Conservation (phyloP, 1,140 invertebrate genomes). For the Diorhabda elongata region DNA sequence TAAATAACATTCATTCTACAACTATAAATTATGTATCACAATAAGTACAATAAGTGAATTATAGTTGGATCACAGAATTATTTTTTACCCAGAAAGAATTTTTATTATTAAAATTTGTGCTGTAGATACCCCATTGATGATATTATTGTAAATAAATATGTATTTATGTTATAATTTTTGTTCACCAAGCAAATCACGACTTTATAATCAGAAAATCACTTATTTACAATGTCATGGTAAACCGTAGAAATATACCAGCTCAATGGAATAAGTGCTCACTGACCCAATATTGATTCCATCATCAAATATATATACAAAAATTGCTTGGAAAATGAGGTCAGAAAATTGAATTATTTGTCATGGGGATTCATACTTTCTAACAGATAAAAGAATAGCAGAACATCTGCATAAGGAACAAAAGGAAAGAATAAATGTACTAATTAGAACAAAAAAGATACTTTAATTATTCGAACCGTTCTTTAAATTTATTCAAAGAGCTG, state of each 20-base stretch:
- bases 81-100: not conserved
- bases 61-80: slow-evolving; percentile 6
- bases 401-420: too few relatives aligned
- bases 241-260: not conserved
- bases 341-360: too few relatives aligned
- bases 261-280: too few relatives aligned
- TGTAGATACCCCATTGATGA: not conserved
- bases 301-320: too few relatives aligned
- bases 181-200: not conserved
- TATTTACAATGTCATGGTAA: not conserved
- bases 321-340: too few relatives aligned
- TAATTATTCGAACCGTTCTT: too few relatives aligned
- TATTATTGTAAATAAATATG: not conserved
- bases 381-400: too few relatives aligned
- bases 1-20: slow-evolving; percentile 2
- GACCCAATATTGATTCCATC: too few relatives aligned
- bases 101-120: not conserved
- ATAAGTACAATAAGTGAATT: slow-evolving; percentile 5
- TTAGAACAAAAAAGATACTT: too few relatives aligned
- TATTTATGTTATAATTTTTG: not conserved
- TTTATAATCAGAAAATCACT: not conserved
- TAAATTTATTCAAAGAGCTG: too few relatives aligned
- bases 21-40: slow-evolving; percentile 15
- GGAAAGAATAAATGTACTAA: too few relatives aligned
- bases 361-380: too few relatives aligned